Evolutionary conservation across 2,888 invertebrate genomes (phyloP), one percentile per base, ranked within the genome.

Genomic region (Apamea epomidion): DNA sequence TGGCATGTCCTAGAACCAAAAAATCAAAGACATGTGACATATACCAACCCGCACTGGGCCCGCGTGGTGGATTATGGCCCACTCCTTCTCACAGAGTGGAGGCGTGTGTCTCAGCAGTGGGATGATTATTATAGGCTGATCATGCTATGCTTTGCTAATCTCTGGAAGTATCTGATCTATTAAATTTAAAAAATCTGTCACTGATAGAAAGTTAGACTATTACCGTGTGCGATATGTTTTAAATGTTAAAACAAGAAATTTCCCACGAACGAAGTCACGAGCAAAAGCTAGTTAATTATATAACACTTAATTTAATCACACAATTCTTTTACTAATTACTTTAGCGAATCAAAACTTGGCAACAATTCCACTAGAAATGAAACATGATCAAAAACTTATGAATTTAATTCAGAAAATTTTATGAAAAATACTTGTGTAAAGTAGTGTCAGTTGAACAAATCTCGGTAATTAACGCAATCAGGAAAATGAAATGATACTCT

Each of bases 301-400:
- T n/a, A 18, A 42, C 78, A 78, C 18, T 42, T 51, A 7, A 77
- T 25, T 37, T 2, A 37, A 77, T 78, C 29, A 29, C 1, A 65
- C 42, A 29, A 14, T n/a, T 51, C 0, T 25, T 77, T 58, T 60
- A 37, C 29, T 32, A 78, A 67, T 29, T 2, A 60, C 18, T 51
- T 71, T 8, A 42, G 12, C 0, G 14, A 58, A 67, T 54, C 7
- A 58, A 48, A 3, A 73, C 45, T 64, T 80, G 82, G 73, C 73
- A 73, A 0, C 54, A 64, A 58, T 82, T 54, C 45, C 32, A 81
- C 42, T 45, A n/a, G 42, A 45, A 81, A 64, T 79, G 12, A 64
- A 80, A 82, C 42, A 65, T 45, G n/a, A 72, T 81, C 32, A 71
- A 54, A 80, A 81, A 72, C 54, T 64, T 64, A n/a, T 32, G 21